A percentile compares a stretch with the other conserved stretches of the same genome.
Conservation (phyloP, 2,888 invertebrate species). For the Drosophila pseudotakahashii region DNA sequence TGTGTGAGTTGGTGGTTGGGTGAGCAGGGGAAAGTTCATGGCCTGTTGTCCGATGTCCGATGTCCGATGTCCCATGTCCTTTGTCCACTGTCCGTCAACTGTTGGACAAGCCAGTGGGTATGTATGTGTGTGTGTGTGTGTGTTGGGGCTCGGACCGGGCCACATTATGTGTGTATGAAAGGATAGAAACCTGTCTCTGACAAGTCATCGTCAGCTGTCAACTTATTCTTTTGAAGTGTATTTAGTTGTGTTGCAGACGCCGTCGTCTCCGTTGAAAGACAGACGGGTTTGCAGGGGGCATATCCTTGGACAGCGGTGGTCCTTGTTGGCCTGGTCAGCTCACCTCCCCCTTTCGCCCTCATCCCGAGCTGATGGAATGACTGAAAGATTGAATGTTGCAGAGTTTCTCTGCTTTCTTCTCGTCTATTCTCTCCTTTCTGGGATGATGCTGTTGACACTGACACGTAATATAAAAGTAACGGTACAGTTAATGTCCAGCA, state of each 20-base stretch:
- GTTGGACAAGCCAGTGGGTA: constrained; percentile 59
- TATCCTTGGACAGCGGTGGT: constrained; percentile 12
- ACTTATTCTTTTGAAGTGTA: constrained; percentile 83
- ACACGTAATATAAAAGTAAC: constrained; percentile 73
- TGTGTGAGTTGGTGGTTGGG: not conserved
- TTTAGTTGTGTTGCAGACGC: constrained; percentile 70
- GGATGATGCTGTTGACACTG: constrained; percentile 77
- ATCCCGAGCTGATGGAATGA: constrained; percentile 47
- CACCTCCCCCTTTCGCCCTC: constrained; percentile 8
- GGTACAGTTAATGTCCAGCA: constrained; percentile 70
- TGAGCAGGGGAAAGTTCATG: constrained; percentile 56
- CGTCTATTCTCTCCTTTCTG: constrained; percentile 22
- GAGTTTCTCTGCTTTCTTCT: constrained; percentile 19
- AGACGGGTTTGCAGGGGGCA: constrained; percentile 11
- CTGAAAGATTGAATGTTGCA: constrained; percentile 71
- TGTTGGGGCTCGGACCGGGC: constrained; percentile 8
- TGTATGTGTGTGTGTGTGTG: constrained; percentile 10
- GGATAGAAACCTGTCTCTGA: constrained; percentile 82
- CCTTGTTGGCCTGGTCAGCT: constrained; percentile 50
- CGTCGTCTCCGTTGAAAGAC: constrained; percentile 39
- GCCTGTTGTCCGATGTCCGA: constrained; percentile 34
- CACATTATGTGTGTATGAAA: constrained; percentile 76
- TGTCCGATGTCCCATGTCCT: constrained; percentile 36
- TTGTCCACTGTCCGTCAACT: constrained; percentile 63
- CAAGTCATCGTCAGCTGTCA: constrained; percentile 83